Percentiles rank a stretch among this genome's conserved stretches.
Evolutionary conservation across 2,888 invertebrate genomes (phyloP).

Genomic region (Drosophila putrida): DNA sequence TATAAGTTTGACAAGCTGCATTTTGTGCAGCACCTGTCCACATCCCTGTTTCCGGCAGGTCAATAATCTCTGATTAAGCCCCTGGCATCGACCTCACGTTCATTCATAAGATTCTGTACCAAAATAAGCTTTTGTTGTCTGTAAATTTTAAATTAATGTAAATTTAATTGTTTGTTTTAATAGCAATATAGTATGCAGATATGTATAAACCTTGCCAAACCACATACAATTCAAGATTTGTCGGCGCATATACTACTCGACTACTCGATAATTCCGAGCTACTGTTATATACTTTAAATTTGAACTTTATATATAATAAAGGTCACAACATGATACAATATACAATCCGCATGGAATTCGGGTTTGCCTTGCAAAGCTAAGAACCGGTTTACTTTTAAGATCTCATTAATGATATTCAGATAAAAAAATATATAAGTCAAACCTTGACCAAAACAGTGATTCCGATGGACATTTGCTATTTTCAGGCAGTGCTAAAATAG

Average conservation of each 20-base stretch:
- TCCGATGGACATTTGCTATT: too few species aligned
- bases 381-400: too few species aligned
- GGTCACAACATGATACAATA: too few species aligned
- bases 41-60: conserved; percentile 43
- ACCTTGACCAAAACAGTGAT: too few species aligned
- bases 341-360: too few species aligned
- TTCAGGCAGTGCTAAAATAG: too few species aligned
- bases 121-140: not conserved
- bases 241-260: not conserved
- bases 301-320: not conserved
- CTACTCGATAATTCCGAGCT: not conserved
- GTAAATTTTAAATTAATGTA: conserved; percentile 3
- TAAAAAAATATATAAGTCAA: too few species aligned
- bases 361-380: too few species aligned
- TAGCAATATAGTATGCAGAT: not conserved
- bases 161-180: conserved; percentile 12
- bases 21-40: conserved; percentile 62
- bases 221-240: not conserved
- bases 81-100: not conserved
- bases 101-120: not conserved
- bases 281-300: too few species aligned
- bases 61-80: not conserved
- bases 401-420: too few species aligned
- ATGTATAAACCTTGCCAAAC: not conserved
- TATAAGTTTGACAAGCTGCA: conserved; percentile 65